Evolutionary conservation across 2,113 vertebrate genomes (phyloP).

Genomic region (Setophaga coronata): DNA sequence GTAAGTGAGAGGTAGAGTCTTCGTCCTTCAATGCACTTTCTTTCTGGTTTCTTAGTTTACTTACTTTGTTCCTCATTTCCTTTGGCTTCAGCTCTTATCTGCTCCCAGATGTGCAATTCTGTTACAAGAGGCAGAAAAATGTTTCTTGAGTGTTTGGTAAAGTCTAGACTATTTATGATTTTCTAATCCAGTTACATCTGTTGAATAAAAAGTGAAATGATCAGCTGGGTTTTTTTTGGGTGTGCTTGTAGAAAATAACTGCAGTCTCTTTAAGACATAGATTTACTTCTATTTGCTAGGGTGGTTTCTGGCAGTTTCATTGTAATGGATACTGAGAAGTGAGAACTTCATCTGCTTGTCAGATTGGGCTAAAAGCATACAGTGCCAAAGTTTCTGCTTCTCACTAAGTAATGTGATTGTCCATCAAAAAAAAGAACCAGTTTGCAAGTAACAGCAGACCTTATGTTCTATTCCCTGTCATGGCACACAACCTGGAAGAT

Average conservation of each 20-base stretch:
- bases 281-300: background rate
- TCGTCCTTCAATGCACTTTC: background rate
- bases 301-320: background rate
- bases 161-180: background rate
- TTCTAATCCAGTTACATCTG: background rate
- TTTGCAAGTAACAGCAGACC: background rate
- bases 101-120: background rate
- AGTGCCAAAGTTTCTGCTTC: background rate
- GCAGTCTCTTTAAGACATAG: background rate
- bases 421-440: background rate
- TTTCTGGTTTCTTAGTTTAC: background rate
- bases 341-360: background rate
- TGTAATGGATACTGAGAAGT: background rate
- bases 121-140: background rate
- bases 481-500: background rate
- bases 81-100: background rate
- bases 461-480: background rate
- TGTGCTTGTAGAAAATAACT: background rate
- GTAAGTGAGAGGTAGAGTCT: slow-evolving; percentile 68
- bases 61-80: background rate
- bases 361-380: background rate
- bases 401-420: background rate
- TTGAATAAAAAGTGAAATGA: background rate
- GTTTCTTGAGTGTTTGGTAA: background rate
- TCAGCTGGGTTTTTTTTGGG: background rate